A percentile compares a stretch with the other conserved stretches of the same genome.
Conservation (phyloP, 2,888 invertebrate species). For the Stenotaenia linearis region DNA sequence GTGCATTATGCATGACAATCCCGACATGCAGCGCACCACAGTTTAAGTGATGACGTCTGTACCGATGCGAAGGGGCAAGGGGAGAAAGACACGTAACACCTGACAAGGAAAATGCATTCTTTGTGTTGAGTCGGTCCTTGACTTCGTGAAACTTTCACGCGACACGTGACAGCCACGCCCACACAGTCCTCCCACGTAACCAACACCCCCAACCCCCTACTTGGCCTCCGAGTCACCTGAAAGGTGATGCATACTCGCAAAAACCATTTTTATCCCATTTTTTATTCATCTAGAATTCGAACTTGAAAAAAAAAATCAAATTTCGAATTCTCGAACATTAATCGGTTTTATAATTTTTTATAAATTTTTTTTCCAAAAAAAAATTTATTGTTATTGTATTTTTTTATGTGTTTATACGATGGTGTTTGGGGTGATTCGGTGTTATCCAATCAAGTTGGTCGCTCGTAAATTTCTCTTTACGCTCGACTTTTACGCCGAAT, state of each 20-base stretch:
- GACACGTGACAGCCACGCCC: constrained; percentile 15
- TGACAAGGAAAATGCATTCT: constrained; percentile 15
- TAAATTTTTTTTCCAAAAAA: not conserved
- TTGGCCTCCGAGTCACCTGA: not conserved
- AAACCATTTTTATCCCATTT: not conserved
- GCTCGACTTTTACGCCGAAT: constrained; percentile 19
- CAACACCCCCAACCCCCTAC: not conserved
- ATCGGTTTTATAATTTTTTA: no score
- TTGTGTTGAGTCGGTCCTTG: constrained; percentile 12
- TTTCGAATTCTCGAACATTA: not conserved
- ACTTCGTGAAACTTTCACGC: constrained; percentile 6
- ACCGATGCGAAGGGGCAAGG: not conserved
- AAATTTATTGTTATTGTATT: not conserved
- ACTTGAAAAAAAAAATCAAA: no score
- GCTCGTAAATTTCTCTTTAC: constrained; percentile 19
- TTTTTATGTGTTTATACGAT: not conserved
- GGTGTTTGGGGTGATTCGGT: not conserved
- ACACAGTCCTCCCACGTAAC: not conserved
- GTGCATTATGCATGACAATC: not conserved
- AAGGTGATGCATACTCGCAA: not conserved
- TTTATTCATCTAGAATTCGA: not conserved
- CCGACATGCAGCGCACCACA: not conserved
- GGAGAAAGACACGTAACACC: not conserved
- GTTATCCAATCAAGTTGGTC: constrained; percentile 12
- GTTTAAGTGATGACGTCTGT: not conserved